Base-by-base conservation (phyloP, 2,888 invertebrate genomes). In the Podotricha telesiphe region DNA sequence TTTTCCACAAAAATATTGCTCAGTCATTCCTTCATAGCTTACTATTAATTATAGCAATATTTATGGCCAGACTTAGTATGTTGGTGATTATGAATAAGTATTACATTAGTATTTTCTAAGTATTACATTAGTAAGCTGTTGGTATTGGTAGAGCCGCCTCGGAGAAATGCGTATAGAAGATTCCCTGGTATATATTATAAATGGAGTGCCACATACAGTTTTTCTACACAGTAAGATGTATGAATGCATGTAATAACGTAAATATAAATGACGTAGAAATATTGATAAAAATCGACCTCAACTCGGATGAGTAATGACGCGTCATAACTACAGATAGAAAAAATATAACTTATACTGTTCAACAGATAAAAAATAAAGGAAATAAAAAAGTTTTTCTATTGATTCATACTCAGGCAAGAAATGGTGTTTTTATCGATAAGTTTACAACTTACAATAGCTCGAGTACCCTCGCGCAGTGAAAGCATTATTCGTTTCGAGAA, bases 401-500 rank as follows among this genome's bases (percentile, higher is more conserved):
- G 50, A 51, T 55, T 67, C 61, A 53, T 45, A 55, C 6, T 17
- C 17, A 17, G 7, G 6, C 2, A 34, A 61, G 50, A 62, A 45
- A 45, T 22, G 20, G 34, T 51, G 50, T 59, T 59, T 51, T 64
- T 58, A 67, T 67, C 63, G 55, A 48, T 62, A 62, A 67, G 17
- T 22, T 51, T 56, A 63, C 66, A 59, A 20, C 34, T 70, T 65
- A 53, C 64, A 47, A 67, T 70, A 70, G 47, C 40, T 70, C 63
- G 61, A 63, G 65, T 61, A 22, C 50, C 62, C 45, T 62, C 65
- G 42, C 55, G 59, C 20, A 19, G 19, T 55, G 47, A 20, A 53
- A 50, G 65, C 68, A 58, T n/a, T n/a, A 56, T 68, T 68, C 22
- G 28, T 69, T 72, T 55, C 34, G 47, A 65, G 70, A 66, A 70